phyloP scores from a whole-genome alignment of 2,888 invertebrate genomes.

The Chesias legatella region DNA sequence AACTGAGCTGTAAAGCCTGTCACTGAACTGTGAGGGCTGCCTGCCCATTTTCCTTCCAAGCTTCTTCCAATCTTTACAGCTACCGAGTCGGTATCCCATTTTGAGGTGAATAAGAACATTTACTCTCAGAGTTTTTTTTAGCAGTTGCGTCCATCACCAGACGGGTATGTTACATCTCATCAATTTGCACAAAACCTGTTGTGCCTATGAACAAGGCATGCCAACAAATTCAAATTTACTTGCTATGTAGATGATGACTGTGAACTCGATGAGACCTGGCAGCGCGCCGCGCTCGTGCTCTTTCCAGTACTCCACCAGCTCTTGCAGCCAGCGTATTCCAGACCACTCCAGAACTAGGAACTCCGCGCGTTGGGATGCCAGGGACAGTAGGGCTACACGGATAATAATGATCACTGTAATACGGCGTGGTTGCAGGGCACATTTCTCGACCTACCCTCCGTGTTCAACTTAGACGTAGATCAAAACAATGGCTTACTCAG shows the following conservation, averaged over 20 bases:
- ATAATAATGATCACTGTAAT: neutral
- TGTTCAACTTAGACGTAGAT: too few relatives aligned
- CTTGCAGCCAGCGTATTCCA: constrained; percentile 87
- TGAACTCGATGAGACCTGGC: constrained; percentile 89
- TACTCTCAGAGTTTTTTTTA: too few relatives aligned
- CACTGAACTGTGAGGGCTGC: too few relatives aligned
- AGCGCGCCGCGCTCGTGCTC: constrained; percentile 87
- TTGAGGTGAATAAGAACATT: too few relatives aligned
- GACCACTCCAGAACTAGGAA: constrained; percentile 89
- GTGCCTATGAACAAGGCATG: constrained; percentile 35
- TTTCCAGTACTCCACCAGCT: constrained; percentile 88
- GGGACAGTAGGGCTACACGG: constrained; percentile 89
- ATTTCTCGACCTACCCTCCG: too few relatives aligned
- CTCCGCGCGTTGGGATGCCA: constrained; percentile 96
- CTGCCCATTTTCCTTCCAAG: too few relatives aligned
- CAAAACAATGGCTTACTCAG: constrained; percentile 91
- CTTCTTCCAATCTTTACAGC: too few relatives aligned
- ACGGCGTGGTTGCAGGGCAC: too few relatives aligned
- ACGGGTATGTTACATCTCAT: too few relatives aligned
- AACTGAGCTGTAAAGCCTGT: too few relatives aligned
- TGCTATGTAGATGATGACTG: constrained; percentile 92
- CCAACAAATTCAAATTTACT: constrained; percentile 82
- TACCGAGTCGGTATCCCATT: too few relatives aligned
- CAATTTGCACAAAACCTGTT: constrained; percentile 2
- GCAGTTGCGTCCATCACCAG: too few relatives aligned